phyloP scores from a whole-genome alignment of 1,140 invertebrate species.

The Subanguina moxae region DNA sequence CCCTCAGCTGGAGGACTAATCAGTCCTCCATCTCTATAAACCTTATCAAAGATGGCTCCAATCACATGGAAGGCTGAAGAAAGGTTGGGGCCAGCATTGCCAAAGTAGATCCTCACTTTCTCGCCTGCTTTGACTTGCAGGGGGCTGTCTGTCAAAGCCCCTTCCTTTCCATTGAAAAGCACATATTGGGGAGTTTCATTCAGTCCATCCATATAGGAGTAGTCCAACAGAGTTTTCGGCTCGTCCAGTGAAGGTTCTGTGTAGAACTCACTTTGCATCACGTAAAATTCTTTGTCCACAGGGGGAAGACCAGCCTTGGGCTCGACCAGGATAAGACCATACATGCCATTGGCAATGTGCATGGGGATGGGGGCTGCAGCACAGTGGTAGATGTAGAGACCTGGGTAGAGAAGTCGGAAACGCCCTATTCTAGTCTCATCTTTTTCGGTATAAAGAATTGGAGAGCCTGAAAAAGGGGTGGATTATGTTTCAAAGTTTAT shows the following conservation, averaged over 20 bases:
- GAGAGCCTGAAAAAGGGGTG: conserved; percentile 3
- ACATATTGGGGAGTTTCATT: conserved; percentile 18
- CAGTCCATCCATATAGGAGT: conserved; percentile 18
- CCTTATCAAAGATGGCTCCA: conserved; percentile 16
- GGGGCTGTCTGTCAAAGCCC: conserved; percentile 8
- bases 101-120: conserved; percentile 9
- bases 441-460: neutral
- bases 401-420: conserved; percentile 19
- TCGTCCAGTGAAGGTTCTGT: conserved; percentile 14
- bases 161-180: conserved; percentile 18
- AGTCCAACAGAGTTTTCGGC: conserved; percentile 14
- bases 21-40: conserved; percentile 10
- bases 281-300: conserved; percentile 25
- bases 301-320: conserved; percentile 14
- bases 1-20: conserved; percentile 8
- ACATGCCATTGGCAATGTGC: conserved; percentile 29
- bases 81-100: conserved; percentile 12
- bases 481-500: no score
- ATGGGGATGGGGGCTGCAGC: conserved; percentile 23
- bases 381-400: conserved; percentile 24
- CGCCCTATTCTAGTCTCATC: neutral
- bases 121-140: conserved; percentile 1
- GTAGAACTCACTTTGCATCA: conserved; percentile 28
- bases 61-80: conserved; percentile 13
- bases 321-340: conserved; percentile 20